phyloP scores from a whole-genome alignment of 92 coral and sea anemone genomes.

The Meandrina meandrites region DNA sequence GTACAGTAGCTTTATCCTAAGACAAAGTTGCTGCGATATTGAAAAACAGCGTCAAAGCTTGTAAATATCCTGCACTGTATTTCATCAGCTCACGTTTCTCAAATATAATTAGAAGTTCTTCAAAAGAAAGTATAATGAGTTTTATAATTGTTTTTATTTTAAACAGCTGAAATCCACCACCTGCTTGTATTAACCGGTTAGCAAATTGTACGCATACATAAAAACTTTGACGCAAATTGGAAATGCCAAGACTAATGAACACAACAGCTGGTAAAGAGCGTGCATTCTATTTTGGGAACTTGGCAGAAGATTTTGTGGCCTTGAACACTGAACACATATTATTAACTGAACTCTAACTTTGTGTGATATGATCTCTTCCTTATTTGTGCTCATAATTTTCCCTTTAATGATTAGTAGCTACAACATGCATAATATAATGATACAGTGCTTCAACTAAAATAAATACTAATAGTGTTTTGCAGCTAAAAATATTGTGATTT shows the following conservation, averaged over 20 bases:
- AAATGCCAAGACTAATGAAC: neutral
- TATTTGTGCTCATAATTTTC: too few species aligned
- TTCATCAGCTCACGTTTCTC: neutral
- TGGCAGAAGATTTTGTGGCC: neutral
- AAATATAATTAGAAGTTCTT: neutral
- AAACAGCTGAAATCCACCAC: neutral
- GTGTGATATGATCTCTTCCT: too few species aligned
- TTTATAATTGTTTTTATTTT: neutral
- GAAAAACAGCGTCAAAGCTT: neutral
- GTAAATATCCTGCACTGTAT: neutral
- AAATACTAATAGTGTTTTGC: too few species aligned
- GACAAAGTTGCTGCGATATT: neutral
- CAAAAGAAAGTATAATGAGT: neutral
- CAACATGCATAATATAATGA: too few species aligned
- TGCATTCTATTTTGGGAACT: neutral
- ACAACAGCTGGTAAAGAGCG: neutral
- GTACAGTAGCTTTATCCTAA: neutral
- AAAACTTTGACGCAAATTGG: neutral
- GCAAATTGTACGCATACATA: neutral
- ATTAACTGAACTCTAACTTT: too few species aligned
- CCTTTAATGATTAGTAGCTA: too few species aligned
- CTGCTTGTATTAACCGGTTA: neutral
- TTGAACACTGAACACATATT: neutral
- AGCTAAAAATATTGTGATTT: too few species aligned
- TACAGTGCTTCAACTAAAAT: too few species aligned